Evolutionary conservation across 2,888 invertebrate species (phyloP).

Genomic region (Cataglyphis cursor): DNA sequence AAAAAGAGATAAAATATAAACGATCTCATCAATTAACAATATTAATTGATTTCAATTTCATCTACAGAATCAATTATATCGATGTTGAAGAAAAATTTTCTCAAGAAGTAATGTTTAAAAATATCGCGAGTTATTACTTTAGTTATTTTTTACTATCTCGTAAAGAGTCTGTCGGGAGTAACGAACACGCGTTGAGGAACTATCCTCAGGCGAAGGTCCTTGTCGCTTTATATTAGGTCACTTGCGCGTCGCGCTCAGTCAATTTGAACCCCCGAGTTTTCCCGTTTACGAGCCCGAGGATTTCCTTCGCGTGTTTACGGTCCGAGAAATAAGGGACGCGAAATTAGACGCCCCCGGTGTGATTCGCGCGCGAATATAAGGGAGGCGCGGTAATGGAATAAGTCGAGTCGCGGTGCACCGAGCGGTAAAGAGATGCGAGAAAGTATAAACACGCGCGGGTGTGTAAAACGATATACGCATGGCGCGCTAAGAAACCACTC

Average conservation of each 20-base stretch:
- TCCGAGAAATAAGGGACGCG: slow-evolving; percentile 69
- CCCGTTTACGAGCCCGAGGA: slow-evolving; percentile 70
- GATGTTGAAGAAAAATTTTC: not conserved
- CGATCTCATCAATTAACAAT: not conserved
- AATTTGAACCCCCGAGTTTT: slow-evolving; percentile 60
- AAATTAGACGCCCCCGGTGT: slow-evolving; percentile 65
- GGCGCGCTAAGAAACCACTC: slow-evolving; percentile 17
- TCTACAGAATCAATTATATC: not conserved
- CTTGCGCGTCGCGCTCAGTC: slow-evolving; percentile 25
- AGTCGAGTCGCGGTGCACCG: slow-evolving; percentile 24
- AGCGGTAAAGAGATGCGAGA: slow-evolving; percentile 7
- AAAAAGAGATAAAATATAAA: not conserved
- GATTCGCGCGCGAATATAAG: slow-evolving; percentile 37
- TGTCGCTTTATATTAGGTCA: slow-evolving; percentile 51
- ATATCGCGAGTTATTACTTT: not conserved
- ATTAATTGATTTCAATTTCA: not conserved
- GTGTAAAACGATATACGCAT: slow-evolving; percentile 4
- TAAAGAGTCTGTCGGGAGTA: not conserved
- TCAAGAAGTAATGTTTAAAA: not conserved
- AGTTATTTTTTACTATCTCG: not conserved
- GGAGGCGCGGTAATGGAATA: slow-evolving; percentile 52
- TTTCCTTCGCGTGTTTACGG: slow-evolving; percentile 73
- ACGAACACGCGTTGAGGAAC: not conserved
- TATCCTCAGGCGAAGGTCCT: slow-evolving; percentile 3
- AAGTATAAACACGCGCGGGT: slow-evolving; percentile 14